Evolutionary conservation across 2,113 vertebrate genomes (phyloP).

Genomic region (Grammomys dolichurus): DNA sequence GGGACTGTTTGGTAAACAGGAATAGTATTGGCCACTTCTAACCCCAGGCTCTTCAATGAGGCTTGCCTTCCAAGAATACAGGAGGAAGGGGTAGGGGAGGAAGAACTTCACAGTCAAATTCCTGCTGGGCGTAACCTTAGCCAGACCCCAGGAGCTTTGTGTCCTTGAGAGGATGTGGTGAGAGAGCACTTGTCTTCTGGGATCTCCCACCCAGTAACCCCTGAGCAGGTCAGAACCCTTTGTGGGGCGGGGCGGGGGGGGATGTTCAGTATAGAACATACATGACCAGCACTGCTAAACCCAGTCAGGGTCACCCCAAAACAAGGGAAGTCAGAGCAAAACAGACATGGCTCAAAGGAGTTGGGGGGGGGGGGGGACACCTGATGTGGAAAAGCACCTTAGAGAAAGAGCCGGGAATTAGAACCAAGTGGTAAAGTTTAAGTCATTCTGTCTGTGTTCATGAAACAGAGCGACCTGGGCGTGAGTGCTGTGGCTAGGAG

Average conservation of each 20-base stretch:
- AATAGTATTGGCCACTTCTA: too few relatives aligned
- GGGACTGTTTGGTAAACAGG: not conserved
- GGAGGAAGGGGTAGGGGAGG: not conserved
- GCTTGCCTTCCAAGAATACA: not conserved
- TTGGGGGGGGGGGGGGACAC: not conserved
- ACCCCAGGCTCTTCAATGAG: not conserved
- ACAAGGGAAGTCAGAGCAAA: not conserved
- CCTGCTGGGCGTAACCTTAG: not conserved
- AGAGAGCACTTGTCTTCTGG: not conserved
- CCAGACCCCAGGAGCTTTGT: not conserved
- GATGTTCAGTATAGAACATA: not conserved
- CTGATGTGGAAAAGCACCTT: not conserved
- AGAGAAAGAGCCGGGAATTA: not conserved
- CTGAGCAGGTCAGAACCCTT: accelerated
- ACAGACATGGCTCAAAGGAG: not conserved
- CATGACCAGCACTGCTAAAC: not conserved
- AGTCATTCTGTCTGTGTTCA: too few relatives aligned
- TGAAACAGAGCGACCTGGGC: not conserved
- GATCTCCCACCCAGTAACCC: not conserved
- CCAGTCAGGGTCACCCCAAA: not conserved
- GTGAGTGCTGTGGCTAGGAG: not conserved
- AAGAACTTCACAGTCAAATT: not conserved
- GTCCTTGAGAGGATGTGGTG: not conserved
- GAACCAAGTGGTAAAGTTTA: not conserved
- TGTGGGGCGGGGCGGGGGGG: too few relatives aligned